phyloP scores from a whole-genome alignment of 2,797 vertebrate genomes.

The Pristis pectinata region DNA sequence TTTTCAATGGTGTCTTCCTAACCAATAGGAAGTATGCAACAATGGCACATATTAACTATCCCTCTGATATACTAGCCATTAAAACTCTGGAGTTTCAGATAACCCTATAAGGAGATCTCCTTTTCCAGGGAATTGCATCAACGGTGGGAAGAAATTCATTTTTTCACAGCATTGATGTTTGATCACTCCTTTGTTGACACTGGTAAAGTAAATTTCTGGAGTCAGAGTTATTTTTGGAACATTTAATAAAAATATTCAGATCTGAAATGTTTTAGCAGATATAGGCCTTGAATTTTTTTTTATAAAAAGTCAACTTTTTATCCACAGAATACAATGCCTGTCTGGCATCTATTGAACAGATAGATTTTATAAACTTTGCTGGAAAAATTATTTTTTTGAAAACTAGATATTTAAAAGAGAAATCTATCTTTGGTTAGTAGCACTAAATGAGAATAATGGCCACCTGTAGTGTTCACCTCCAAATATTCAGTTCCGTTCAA shows the following conservation, averaged over 20 bases:
- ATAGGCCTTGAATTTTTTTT: not conserved
- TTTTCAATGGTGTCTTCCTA: not conserved
- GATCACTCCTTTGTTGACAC: not conserved
- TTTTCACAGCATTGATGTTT: not conserved
- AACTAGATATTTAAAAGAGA: not conserved
- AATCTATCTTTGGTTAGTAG: too few species aligned
- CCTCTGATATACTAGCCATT: not conserved
- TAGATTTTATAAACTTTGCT: slow-evolving; percentile 8
- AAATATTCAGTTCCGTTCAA: too few species aligned
- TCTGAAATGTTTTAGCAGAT: not conserved
- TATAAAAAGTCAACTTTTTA: not conserved
- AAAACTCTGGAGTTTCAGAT: not conserved
- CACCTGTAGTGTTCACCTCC: too few species aligned
- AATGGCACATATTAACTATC: not conserved
- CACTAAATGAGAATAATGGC: too few species aligned
- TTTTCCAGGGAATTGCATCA: not conserved
- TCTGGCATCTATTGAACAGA: not conserved
- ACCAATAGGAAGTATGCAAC: not conserved
- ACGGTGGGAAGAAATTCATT: not conserved
- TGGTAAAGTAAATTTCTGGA: not conserved
- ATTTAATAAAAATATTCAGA: not conserved
- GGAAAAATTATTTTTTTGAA: not conserved
- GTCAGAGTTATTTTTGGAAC: not conserved
- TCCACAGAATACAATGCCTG: slow-evolving; percentile 14
- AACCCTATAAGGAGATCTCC: not conserved